Base-by-base conservation (phyloP, 1,140 invertebrate genomes). In the Macrotrachela quadricornifera region DNA sequence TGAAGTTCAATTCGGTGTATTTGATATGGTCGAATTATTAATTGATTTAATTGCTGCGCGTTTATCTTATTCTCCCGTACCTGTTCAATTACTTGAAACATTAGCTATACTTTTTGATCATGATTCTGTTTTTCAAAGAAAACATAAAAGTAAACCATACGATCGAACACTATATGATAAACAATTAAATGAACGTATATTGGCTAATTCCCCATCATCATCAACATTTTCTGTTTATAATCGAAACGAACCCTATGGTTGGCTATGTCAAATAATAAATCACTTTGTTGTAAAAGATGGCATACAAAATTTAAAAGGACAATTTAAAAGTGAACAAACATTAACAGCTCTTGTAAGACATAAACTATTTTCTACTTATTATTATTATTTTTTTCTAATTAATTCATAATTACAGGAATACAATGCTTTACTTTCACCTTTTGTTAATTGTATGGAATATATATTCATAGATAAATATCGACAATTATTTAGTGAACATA, bases 1-100 rank as follows among this genome's bases (percentile, higher is more conserved):
- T 50, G 74, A 75, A 55, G 71, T 75, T 36, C 74, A 75, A 56
- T 70, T 74, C 58, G 74, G 74, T 1, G 72, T 75, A 44, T 69
- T 66, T 54, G 66, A 67, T 53, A 75, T 76, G 74, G 59, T 71
- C 18, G 64, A 69, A 37, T 57, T 75, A 30, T 62, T 75, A 40
- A 60, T 74, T 40, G 72, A 74, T 51, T 59, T 76, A 41, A 63
- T 73, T n/a, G 65, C 68, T 12, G 63, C 64, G 10, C 60, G 68
- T 39, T 59, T 74, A 38, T 44, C n/a, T 10, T 62, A 68, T 54
- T 58, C 62, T 17, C 63, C 66, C 17, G 60, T 74, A 17, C 68
- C 66, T 30, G 54, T 63, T 16, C 54, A 54, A 15, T 58, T 72
- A 18, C 57, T 73, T 50, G 62, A 65, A 48, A 60, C 66, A 30